Evolutionary conservation across 2,797 vertebrate genomes (phyloP).

Genomic region (Cyprinodon diabolis): DNA sequence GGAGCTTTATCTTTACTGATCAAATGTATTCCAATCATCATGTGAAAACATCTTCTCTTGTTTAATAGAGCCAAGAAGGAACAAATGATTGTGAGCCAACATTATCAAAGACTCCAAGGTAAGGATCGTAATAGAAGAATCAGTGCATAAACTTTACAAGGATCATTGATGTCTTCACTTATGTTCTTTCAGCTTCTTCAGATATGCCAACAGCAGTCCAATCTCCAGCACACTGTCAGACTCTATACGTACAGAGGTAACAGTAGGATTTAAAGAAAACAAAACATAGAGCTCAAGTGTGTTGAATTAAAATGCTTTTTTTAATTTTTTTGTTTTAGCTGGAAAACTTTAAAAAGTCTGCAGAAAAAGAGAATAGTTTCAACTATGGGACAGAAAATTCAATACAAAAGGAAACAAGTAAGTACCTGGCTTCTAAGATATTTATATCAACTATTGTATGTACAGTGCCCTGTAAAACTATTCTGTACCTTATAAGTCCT

Average conservation of each 20-base stretch:
- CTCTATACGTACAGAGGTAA: slow-evolving; percentile 76
- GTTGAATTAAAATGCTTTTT: not conserved
- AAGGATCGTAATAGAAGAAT: not conserved
- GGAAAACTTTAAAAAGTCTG: slow-evolving; percentile 58
- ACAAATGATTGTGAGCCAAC: slow-evolving; percentile 70
- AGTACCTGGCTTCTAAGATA: slow-evolving; percentile 17
- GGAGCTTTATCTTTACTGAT: slow-evolving; percentile 1
- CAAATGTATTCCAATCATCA: not conserved
- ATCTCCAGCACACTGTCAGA: slow-evolving; percentile 59
- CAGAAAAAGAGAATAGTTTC: slow-evolving; percentile 51
- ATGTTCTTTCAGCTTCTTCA: slow-evolving; percentile 59
- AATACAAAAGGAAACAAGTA: slow-evolving; percentile 59
- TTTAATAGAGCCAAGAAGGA: slow-evolving; percentile 54
- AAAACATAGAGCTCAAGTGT: not conserved
- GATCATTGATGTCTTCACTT: slow-evolving; percentile 15
- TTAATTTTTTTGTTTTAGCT: slow-evolving; percentile 55
- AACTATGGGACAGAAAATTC: slow-evolving; percentile 61
- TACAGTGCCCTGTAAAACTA: not conserved
- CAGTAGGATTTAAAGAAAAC: not conserved
- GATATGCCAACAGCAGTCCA: slow-evolving; percentile 53
- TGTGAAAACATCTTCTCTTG: slow-evolving; percentile 6
- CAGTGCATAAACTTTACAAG: not conserved
- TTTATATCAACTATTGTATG: not conserved
- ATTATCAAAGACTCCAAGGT: slow-evolving; percentile 72
- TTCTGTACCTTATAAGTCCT: not conserved